Evolutionary conservation across 2,113 vertebrate genomes (phyloP).

Genomic region (Myrmecophaga tridactyla): DNA sequence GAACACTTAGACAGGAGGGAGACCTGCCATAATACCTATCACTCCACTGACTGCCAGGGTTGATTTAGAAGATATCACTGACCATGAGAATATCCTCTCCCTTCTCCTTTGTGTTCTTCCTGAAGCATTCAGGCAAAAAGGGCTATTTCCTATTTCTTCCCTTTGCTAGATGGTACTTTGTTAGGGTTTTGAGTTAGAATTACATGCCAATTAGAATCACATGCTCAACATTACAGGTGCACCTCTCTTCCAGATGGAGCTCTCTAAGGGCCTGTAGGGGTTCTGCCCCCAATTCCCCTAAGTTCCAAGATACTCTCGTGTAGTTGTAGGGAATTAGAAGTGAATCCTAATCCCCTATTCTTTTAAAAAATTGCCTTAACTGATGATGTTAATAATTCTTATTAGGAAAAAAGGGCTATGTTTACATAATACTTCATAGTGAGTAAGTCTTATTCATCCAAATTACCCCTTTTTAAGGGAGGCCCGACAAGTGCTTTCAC

Average conservation of each 20-base stretch:
- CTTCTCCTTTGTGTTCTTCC: not conserved
- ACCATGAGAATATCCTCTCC: rapidly evolving
- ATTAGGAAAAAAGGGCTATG: not conserved
- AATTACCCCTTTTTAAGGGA: not conserved
- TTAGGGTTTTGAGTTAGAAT: not conserved
- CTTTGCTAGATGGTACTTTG: not conserved
- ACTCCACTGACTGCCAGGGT: rapidly evolving
- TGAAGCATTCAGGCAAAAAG: not conserved
- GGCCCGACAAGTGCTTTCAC: not conserved
- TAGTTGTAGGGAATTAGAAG: not conserved
- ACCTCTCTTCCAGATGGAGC: not conserved
- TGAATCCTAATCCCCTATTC: not conserved
- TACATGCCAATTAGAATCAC: not conserved
- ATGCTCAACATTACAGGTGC: not conserved
- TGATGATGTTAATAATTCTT: not conserved
- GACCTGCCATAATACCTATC: not conserved
- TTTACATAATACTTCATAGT: not conserved
- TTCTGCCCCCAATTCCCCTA: rapidly evolving
- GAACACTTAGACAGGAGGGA: not conserved
- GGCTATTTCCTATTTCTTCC: not conserved
- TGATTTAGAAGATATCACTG: not conserved
- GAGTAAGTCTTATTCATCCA: not conserved
- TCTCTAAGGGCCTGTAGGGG: not conserved
- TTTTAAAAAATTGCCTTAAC: not conserved
- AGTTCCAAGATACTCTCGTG: not conserved